Conservation (phyloP, 2,113 vertebrate species). For the Notothenia rossii region DNA sequence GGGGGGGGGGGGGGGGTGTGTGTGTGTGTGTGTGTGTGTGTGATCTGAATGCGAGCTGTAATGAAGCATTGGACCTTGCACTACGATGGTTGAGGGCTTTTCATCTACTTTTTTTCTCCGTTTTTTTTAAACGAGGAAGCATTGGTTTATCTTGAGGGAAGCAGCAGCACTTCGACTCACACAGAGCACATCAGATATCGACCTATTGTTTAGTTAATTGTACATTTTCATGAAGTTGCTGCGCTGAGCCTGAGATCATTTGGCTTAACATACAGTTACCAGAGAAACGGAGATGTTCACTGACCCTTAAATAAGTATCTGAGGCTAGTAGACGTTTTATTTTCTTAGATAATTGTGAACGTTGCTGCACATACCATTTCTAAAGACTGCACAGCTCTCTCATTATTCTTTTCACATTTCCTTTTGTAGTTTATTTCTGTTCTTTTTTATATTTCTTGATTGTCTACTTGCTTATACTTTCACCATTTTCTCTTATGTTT, state of each 20-base stretch:
- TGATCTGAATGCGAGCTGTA: constrained; percentile 35
- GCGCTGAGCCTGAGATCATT: constrained; percentile 2
- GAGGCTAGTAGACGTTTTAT: constrained; percentile 1
- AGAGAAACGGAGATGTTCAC: background rate
- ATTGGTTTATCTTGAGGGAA: constrained; percentile 31
- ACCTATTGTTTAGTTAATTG: constrained; percentile 37
- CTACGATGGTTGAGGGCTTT: constrained; percentile 38
- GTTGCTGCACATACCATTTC: no score
- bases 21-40: background rate
- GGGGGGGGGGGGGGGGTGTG: no score
- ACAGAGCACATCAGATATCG: constrained; percentile 24
- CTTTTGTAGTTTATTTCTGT: no score
- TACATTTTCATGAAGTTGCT: constrained; percentile 34
- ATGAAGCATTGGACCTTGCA: constrained; percentile 60
- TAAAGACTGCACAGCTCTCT: no score
- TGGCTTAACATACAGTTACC: constrained; percentile 21
- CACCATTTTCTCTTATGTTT: no score
- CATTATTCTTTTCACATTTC: no score
- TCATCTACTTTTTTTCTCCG: constrained; percentile 1
- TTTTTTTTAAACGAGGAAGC: constrained; percentile 31
- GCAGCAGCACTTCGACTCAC: constrained; percentile 26
- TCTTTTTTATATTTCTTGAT: no score
- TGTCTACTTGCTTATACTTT: no score
- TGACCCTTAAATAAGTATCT: constrained; percentile 15
- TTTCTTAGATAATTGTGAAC: no score